These are phyloP conservation scores for Phortica okadai DNA, from an alignment of 2,888 invertebrate genomes.

Conservation along the genomic window DNA sequence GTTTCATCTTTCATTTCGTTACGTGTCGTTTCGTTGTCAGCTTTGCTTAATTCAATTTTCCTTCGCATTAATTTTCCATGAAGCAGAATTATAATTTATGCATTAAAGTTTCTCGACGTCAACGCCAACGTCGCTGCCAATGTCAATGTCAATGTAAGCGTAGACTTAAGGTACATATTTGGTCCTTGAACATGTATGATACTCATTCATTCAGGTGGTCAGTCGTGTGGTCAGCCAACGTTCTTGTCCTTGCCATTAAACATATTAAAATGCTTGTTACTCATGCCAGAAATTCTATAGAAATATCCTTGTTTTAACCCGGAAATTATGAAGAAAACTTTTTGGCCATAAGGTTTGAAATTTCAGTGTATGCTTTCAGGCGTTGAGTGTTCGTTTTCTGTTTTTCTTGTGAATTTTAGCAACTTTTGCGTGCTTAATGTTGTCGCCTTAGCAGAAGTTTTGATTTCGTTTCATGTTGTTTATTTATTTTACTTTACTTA, in stretches of 20 bases:
- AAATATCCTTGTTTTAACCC: neutral
- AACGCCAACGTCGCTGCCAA: neutral
- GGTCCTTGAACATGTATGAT: conserved; percentile 11
- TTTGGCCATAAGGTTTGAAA: neutral
- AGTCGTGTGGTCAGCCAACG: neutral
- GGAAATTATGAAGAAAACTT: neutral
- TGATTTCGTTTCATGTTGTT: neutral
- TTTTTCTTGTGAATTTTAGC: too few relatives aligned
- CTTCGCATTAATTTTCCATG: conserved; percentile 17
- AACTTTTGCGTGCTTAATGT: too few relatives aligned
- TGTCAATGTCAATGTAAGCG: neutral
- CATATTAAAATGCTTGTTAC: neutral
- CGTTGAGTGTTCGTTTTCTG: neutral
- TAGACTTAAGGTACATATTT: neutral
- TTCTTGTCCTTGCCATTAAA: neutral
- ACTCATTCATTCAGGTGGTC: neutral
- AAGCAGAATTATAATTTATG: conserved; percentile 30
- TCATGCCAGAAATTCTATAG: neutral
- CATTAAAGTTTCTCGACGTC: conserved; percentile 13
- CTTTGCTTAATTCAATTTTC: conserved; percentile 29
- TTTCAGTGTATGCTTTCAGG: neutral
- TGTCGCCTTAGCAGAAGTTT: neutral
- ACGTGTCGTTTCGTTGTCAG: neutral
- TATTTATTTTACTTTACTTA: neutral
- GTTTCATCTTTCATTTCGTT: neutral